These are phyloP conservation scores for Lysandra bellargus DNA, from an alignment of 2,888 invertebrate species.

Conservation along the genomic window DNA sequence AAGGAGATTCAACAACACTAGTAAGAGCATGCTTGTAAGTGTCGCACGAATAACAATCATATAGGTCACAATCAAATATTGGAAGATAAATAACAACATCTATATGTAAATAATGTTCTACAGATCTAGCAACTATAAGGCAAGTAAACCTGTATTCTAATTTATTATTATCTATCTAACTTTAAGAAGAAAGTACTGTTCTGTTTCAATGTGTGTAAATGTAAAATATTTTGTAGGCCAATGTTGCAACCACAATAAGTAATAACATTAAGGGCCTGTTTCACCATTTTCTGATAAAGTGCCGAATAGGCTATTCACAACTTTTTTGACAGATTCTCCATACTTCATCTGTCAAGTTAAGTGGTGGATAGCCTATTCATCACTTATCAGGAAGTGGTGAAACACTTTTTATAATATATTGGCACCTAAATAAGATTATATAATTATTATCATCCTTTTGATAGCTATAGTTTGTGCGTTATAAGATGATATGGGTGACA, in stretches of 20 bases:
- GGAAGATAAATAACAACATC: constrained; percentile 36
- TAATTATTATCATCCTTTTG: too few species aligned
- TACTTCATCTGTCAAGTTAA: too few species aligned
- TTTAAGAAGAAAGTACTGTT: neutral
- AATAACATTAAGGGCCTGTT: too few species aligned
- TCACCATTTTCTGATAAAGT: too few species aligned
- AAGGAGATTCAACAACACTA: constrained; percentile 9
- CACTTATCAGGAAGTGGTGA: too few species aligned
- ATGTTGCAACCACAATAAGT: neutral
- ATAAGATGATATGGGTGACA: too few species aligned
- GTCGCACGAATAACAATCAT: constrained; percentile 8
- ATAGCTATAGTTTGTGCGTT: too few species aligned
- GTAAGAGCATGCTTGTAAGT: neutral
- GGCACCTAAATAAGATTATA: too few species aligned
- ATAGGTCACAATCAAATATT: constrained; percentile 32
- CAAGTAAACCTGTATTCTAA: constrained; percentile 66
- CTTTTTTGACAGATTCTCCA: too few species aligned
- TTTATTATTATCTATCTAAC: neutral
- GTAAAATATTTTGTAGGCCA: neutral
- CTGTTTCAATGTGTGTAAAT: neutral
- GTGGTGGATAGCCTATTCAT: too few species aligned
- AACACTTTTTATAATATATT: too few species aligned
- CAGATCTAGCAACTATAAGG: constrained; percentile 56
- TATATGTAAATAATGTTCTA: constrained; percentile 30
- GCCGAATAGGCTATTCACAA: too few species aligned